phyloP scores from a whole-genome alignment of 37 sponge, comb jelly and placozoan genomes.

The Hormiphora californensis region DNA sequence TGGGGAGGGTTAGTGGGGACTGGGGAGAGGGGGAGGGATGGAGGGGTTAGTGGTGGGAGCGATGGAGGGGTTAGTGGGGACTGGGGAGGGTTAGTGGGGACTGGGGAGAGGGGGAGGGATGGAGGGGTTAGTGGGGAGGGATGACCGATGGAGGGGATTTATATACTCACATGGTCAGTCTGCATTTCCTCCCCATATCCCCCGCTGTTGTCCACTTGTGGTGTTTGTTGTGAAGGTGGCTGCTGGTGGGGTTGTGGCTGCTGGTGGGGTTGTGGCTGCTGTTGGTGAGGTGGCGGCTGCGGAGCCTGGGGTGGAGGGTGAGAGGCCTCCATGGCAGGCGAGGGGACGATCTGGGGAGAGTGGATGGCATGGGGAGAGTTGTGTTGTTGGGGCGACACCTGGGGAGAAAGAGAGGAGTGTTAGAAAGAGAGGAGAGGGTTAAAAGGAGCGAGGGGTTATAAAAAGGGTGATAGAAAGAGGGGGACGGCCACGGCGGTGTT shows the following conservation, averaged over 20 bases:
- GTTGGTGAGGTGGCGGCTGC: not conserved
- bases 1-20: not conserved
- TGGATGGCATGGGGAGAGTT: too few relatives aligned
- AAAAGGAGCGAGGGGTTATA: not conserved
- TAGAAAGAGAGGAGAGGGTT: not conserved
- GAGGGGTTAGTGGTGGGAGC: constrained; percentile 28
- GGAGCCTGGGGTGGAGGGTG: not conserved
- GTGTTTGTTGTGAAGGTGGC: too few relatives aligned
- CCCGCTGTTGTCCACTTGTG: too few relatives aligned
- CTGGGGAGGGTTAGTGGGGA: not conserved
- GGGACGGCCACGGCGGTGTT: too few relatives aligned
- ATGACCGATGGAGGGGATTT: not conserved
- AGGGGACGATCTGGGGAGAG: not conserved
- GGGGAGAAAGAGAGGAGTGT: not conserved
- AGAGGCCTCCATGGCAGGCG: not conserved
- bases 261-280: too few relatives aligned
- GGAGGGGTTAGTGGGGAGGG: constrained; percentile 34
- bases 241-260: too few relatives aligned
- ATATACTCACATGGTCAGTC: too few relatives aligned
- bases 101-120: not conserved
- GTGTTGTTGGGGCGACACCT: constrained; percentile 32
- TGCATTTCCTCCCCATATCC: too few relatives aligned
- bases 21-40: constrained; percentile 4
- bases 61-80: not conserved
- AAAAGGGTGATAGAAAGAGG: not conserved